Evolutionary conservation across 2,113 vertebrate species (phyloP), one percentile per base, ranked within the genome.

Genomic region (Periophthalmus modestus): DNA sequence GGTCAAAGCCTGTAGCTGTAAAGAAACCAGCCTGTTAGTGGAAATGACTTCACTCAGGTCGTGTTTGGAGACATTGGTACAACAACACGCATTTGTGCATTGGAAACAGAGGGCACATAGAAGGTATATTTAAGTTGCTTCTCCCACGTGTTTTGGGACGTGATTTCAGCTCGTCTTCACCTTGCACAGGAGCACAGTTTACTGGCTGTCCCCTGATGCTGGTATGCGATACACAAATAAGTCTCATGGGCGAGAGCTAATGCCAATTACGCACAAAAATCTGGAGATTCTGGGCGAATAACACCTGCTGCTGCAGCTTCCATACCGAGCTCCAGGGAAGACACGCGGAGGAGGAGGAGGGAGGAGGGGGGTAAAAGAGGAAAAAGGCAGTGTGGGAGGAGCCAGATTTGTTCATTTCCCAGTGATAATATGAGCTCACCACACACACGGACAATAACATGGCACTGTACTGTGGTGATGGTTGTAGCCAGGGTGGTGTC

Each of bases 231-330:
- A 72, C 81, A 77, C 18, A 66, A 69, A 87, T 80, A 83, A 85
- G 71, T 82, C 84, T 75, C 71, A 46, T 67, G 68, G 85, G 81
- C 75, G 36, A 75, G 73, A 72, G 77, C 76, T 75, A 69, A 85
- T 82, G 81, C 79, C 85, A 82, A 92, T 89, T 87, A 92, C 74
- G 62, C 80, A 83, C 71, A 73, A 57, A 87, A 88, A 91, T 90
- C 81, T 89, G 78, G 83, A 85, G 89, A 82, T 89, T 87, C 71
- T 52, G 78, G 67, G 48, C 79, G 80, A 88, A 86, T 87, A 92
- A 93, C 93, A 94, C 93, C 93, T 94, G 93, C 93, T 93, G 92
- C 92, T 94, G 93, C 93, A 93, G 93, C 93, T 93, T 91, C 92
- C 91, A n/a, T 34, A 82, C 79, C 63, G 68, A 70, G 81, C 47